These are phyloP conservation scores for Coluber constrictor DNA, from an alignment of 2,797 vertebrate species.

Conservation along the genomic window DNA sequence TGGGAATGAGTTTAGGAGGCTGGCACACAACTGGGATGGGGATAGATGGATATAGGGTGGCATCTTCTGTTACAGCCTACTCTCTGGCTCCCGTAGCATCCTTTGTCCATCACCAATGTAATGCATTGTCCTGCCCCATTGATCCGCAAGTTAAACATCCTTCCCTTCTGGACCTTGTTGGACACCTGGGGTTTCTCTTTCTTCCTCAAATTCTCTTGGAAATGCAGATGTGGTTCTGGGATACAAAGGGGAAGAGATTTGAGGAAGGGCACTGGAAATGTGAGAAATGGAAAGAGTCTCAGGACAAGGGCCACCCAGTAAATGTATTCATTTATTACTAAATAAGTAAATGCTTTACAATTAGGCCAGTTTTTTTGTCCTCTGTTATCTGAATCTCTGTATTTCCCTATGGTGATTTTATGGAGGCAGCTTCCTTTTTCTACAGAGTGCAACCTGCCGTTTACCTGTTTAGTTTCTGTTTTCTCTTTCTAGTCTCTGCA, in stretches of 20 bases:
- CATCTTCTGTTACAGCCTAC: background rate
- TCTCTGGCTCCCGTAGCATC: background rate
- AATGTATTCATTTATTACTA: background rate
- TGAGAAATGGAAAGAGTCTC: background rate
- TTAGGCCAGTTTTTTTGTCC: background rate
- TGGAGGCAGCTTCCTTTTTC: background rate
- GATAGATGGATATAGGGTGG: background rate
- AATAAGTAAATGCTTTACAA: background rate
- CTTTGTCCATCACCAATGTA: background rate
- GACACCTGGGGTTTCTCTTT: background rate
- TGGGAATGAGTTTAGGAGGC: background rate
- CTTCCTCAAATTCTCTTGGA: background rate
- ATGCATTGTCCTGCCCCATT: background rate
- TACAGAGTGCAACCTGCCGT: background rate
- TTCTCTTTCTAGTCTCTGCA: background rate
- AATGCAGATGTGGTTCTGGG: background rate
- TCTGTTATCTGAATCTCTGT: background rate
- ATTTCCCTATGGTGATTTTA: background rate
- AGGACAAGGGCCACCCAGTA: background rate
- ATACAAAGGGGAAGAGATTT: background rate
- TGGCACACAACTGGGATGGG: background rate
- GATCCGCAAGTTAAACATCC: background rate
- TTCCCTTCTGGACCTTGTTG: fast-evolving
- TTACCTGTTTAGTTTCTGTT: background rate
- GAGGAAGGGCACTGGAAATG: background rate